phyloP scores from a whole-genome alignment of 2,797 vertebrate genomes.

The Pseudomugil gertrudae region DNA sequence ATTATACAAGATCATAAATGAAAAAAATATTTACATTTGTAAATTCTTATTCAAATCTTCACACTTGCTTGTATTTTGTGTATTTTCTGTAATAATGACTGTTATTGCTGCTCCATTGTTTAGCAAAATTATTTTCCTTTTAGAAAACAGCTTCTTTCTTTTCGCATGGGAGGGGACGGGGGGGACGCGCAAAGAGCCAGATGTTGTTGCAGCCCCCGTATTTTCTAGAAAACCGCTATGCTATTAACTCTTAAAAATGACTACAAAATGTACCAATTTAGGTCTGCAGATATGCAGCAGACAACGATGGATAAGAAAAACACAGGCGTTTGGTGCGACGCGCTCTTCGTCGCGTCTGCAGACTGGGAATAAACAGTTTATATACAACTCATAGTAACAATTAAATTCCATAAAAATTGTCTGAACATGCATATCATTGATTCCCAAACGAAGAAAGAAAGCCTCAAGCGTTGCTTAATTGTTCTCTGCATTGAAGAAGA shows the following conservation, averaged over 20 bases:
- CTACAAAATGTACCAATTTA: slow-evolving; percentile 81
- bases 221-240: slow-evolving; percentile 75
- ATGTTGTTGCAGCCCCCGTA: slow-evolving; percentile 73
- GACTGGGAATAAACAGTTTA: slow-evolving; percentile 54
- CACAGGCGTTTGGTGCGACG: slow-evolving; percentile 29
- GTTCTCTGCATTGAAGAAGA: slow-evolving; percentile 54
- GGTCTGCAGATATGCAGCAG: slow-evolving; percentile 59
- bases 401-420: slow-evolving; percentile 68
- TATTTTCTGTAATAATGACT: slow-evolving; percentile 78
- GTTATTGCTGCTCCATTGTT: slow-evolving; percentile 93
- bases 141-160: slow-evolving; percentile 76
- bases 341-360: slow-evolving; percentile 46
- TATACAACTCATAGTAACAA: slow-evolving; percentile 71
- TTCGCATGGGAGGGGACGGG: slow-evolving; percentile 44
- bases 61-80: slow-evolving; percentile 87
- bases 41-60: slow-evolving; percentile 83
- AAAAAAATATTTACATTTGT: slow-evolving; percentile 91
- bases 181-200: slow-evolving; percentile 82
- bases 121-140: slow-evolving; percentile 82
- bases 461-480: slow-evolving; percentile 57
- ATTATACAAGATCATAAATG: slow-evolving; percentile 89
- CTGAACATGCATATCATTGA: slow-evolving; percentile 71
- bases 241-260: slow-evolving; percentile 75
- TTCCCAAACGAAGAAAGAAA: slow-evolving; percentile 63
- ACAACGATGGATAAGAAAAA: slow-evolving; percentile 61